Evolutionary conservation across 2,797 vertebrate genomes (phyloP), one percentile per base, ranked within the genome.

Genomic region (Sebastes vulpes): DNA sequence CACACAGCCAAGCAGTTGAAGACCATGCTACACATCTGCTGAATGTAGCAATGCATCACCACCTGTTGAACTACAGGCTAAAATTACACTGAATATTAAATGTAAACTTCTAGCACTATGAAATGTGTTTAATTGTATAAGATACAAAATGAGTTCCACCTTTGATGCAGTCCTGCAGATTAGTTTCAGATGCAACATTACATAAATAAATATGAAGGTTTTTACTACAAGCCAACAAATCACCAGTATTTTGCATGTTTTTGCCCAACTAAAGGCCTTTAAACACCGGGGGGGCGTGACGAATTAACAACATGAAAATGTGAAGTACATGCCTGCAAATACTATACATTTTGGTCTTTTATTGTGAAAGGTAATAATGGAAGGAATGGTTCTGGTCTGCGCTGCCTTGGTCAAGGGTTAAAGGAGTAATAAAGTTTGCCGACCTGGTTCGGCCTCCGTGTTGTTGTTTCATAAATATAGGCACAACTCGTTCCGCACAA

Each of bases 1-100:
- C 73, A 29, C 72, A 84, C 70, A 70, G 77, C 35, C 75, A 71
- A 75, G 71, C 77, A 86, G 64, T 48, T 61, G 60, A 77, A 79
- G 65, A 23, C 71, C 12, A 56, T 28, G 64, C 57, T 67, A 77
- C 59, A 74, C 46, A 81, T 89, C 31, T 85, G 72, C 38, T 86
- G 57, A 84, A 81, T 78, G 56, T 38, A 72, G 68, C 63, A 38
- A 63, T 80, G 82, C 70, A 87, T 74, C 38, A 42, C 65, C 68
- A 90, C 77, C 48, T 86, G 80, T 84, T 87, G 60, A 72, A 73
- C 20, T 53, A 29, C 11, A 54, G 20, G 18, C 35, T 61, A 60
- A 61, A 75, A 58, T 72, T 9, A 69, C 11, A n/a, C 10, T 18
- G 50, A 35, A 53, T 52, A 76, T 61, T 35, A 18, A 54, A 86